phyloP scores from a whole-genome alignment of 2,888 invertebrate species.

The Parascotia fuliginaria region DNA sequence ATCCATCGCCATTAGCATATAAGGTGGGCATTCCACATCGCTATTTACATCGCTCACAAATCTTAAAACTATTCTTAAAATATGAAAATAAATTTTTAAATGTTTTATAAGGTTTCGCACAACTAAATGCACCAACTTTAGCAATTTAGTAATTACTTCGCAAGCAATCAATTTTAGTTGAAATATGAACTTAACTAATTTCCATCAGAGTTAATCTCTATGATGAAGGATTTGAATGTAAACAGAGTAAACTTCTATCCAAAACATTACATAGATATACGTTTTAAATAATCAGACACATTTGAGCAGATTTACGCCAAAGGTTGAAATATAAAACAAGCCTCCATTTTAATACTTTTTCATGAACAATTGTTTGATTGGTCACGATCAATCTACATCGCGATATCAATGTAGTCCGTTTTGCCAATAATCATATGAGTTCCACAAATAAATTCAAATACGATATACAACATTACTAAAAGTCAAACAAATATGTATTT shows the following conservation, averaged over 20 bases:
- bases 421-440: no score
- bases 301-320: no score
- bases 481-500: no score
- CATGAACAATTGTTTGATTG: no score
- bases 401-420: no score
- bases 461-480: no score
- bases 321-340: no score
- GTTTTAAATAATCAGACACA: no score
- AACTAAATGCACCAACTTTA: neutral
- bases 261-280: no score
- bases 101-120: neutral
- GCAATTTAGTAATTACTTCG: conserved; percentile 6
- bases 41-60: conserved; percentile 2
- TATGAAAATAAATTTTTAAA: neutral
- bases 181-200: conserved; percentile 2
- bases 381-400: no score
- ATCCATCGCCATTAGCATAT: conserved; percentile 10
- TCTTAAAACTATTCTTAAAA: conserved; percentile 10
- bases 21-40: conserved; percentile 9
- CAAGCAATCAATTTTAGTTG: conserved; percentile 5
- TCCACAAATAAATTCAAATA: no score
- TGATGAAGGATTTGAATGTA: neutral
- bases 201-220: conserved; percentile 5
- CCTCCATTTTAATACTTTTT: no score
- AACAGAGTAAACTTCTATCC: neutral